These are phyloP conservation scores for Patella pellucida DNA, from an alignment of 2,888 invertebrate species.

Conservation along the genomic window DNA sequence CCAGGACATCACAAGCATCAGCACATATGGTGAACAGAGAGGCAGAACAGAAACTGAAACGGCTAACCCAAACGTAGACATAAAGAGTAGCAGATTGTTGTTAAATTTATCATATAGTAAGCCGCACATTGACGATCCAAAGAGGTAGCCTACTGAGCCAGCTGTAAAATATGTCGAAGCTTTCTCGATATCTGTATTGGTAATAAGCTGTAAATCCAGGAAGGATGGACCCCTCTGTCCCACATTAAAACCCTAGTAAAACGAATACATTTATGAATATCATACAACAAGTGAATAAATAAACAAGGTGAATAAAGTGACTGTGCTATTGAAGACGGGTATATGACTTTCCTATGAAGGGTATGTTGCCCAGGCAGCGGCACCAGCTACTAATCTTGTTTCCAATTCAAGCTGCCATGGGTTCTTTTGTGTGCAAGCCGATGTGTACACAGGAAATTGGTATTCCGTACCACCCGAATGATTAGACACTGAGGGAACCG, in stretches of 20 bases:
- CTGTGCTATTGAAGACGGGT: too few species aligned
- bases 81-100: constrained; percentile 65
- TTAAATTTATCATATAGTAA: constrained; percentile 55
- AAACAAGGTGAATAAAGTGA: too few species aligned
- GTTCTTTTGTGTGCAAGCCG: too few species aligned
- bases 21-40: constrained; percentile 60
- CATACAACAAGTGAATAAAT: too few species aligned
- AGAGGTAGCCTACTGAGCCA: constrained; percentile 68
- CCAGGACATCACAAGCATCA: constrained; percentile 56
- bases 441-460: too few species aligned
- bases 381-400: too few species aligned
- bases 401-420: too few species aligned
- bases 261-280: too few species aligned
- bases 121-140: constrained; percentile 68
- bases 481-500: too few species aligned
- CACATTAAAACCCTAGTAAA: constrained; percentile 68
- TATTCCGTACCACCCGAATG: too few species aligned
- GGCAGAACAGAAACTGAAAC: constrained; percentile 66
- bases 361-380: too few species aligned
- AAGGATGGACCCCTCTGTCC: constrained; percentile 71
- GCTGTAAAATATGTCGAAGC: constrained; percentile 68
- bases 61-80: constrained; percentile 64
- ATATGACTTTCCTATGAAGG: too few species aligned
- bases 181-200: constrained; percentile 56
- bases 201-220: constrained; percentile 64